Evolutionary conservation across 2,888 invertebrate species (phyloP), one percentile per base, ranked within the genome.

Genomic region (Venusia cambrica): DNA sequence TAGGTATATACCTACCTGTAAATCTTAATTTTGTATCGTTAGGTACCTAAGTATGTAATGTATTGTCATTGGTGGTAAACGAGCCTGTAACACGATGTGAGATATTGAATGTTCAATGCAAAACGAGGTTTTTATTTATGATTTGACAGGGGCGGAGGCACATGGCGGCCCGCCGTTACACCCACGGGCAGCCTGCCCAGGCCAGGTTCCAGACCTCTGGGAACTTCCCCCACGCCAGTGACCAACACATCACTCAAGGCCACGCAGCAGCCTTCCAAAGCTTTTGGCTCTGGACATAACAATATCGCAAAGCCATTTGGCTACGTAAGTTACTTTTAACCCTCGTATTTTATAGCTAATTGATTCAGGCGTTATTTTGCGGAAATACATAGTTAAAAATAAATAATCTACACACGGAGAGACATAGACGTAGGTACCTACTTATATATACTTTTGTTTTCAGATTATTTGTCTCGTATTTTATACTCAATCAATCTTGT

Each of bases 121-220:
- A 9, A 19, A 19, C 3, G 8, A 9, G 19, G 5, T 5, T 25
- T 15, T 10, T 6, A 6, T 19, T 19, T 4, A 16, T 10, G 28
- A 2, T 8, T 16, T 6, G 10, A 13, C 79, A 97, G 97, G 71
- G 96, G 97, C 45, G 95, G 95, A 30, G 91, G 92, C 57, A 94
- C 95, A 53, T 98, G 98, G 98, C 93, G 94, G 58, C 98, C 98
- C 20, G 81, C 92, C 51, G 96, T 98, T 40, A 93, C 94, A 10
- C 95, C 97, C 31, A 91, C 95, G 28, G 93, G 95, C 48, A 90
- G 89, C 54, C 77, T 92, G 55, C 92, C 93, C 17, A 87, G 91
- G 49, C 90, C 91, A 5, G 83, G 87, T 38, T 72, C 84, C 1
- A 71, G 83, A 5, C 75, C 89, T 1, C 73, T 87, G 10, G 77